Evolutionary conservation across 2,113 vertebrate species (phyloP).

Genomic region (Calyptommatus sinebrachiatus): DNA sequence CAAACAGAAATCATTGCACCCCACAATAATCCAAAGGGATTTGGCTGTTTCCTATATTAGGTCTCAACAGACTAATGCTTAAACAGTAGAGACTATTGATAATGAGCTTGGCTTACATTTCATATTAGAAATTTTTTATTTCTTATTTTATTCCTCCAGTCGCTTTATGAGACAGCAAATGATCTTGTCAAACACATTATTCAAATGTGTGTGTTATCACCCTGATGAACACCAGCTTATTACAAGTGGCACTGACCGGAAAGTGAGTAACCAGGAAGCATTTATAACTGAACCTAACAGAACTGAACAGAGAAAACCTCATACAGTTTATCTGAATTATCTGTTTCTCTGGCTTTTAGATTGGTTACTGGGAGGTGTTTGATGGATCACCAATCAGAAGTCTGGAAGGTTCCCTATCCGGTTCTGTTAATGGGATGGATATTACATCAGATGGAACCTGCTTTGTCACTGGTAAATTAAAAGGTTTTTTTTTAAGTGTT

Average conservation of each 20-base stretch:
- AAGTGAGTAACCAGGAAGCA: conserved; percentile 64
- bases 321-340: background rate
- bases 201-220: conserved; percentile 85
- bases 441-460: conserved; percentile 76
- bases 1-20: background rate
- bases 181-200: conserved; percentile 80
- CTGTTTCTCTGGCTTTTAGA: conserved; percentile 64
- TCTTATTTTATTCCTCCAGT: conserved; percentile 60
- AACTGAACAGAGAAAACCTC: background rate
- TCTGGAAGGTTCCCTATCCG: conserved; percentile 78
- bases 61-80: background rate
- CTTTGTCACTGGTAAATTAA: conserved; percentile 82
- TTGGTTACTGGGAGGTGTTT: conserved; percentile 87
- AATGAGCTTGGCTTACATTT: background rate
- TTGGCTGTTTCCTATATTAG: background rate
- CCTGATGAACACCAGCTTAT: conserved; percentile 87
- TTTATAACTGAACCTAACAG: background rate
- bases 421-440: conserved; percentile 83
- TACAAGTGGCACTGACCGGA: conserved; percentile 86
- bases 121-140: background rate
- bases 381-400: conserved; percentile 81
- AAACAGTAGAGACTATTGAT: background rate
- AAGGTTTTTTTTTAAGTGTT: background rate
- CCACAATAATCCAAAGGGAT: background rate
- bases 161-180: conserved; percentile 80